A percentile compares a stretch with the other conserved stretches of the same genome.
Conservation (phyloP, 2,888 invertebrate species). For the Agriopis aurantiaria region DNA sequence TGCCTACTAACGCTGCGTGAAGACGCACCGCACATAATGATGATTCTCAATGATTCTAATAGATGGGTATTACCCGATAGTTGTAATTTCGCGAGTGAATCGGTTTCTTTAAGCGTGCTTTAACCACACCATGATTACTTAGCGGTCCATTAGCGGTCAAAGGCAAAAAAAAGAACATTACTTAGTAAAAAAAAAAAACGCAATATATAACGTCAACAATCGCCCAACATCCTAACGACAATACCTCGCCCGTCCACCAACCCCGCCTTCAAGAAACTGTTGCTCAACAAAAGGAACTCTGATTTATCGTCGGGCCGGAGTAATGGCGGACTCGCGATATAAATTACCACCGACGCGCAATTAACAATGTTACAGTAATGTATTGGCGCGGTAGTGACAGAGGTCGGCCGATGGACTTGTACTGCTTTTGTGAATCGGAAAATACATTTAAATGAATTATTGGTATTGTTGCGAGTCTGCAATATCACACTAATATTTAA, state of each 20-base stretch:
- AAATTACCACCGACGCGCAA: conserved; percentile 69
- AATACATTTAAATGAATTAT: background rate
- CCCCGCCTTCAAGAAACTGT: conserved; percentile 57
- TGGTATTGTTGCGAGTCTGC: background rate
- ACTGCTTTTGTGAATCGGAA: conserved; percentile 2
- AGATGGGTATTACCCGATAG: too few relatives aligned
- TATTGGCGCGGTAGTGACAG: conserved; percentile 51
- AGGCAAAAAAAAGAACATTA: too few relatives aligned
- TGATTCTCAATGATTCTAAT: too few relatives aligned
- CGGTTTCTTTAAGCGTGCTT: too few relatives aligned
- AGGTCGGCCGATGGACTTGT: conserved; percentile 42
- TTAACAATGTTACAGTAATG: conserved; percentile 67
- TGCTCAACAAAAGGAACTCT: conserved; percentile 71
- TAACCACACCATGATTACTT: too few relatives aligned
- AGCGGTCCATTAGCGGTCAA: too few relatives aligned
- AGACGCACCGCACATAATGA: too few relatives aligned
- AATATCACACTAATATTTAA: background rate
- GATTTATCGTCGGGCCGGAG: conserved; percentile 71
- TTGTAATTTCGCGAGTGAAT: too few relatives aligned
- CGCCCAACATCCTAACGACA: conserved; percentile 34
- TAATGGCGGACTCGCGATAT: conserved; percentile 67
- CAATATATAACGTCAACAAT: background rate
- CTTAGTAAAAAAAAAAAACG: background rate
- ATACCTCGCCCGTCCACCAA: conserved; percentile 53
- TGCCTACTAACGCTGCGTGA: too few relatives aligned